A percentile compares a stretch with the other conserved stretches of the same genome.
phyloP scores from a whole-genome alignment of 2,797 vertebrate species.

The Bovichtus diacanthus region DNA sequence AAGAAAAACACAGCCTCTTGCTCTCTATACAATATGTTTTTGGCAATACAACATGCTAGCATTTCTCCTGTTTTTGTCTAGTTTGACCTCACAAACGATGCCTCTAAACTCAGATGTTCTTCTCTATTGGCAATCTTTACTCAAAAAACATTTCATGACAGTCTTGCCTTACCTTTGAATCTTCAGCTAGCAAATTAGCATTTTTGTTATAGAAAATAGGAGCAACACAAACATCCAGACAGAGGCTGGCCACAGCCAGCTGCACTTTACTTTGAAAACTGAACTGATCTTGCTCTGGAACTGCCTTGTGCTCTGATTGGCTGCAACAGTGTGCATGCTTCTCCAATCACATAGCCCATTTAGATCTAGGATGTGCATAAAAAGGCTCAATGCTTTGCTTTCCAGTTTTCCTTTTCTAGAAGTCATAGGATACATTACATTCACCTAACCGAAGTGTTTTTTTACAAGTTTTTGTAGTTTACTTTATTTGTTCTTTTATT shows the following conservation, averaged over 20 bases:
- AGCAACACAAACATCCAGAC: conserved; percentile 19
- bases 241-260: conserved; percentile 31
- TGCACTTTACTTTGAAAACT: conserved; percentile 61
- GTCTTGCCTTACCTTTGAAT: conserved; percentile 28
- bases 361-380: conserved; percentile 12
- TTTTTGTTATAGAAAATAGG: conserved; percentile 13
- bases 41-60: background rate
- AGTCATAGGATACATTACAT: background rate
- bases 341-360: conserved; percentile 56
- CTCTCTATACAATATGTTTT: background rate
- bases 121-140: background rate
- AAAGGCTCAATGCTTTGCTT: background rate
- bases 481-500: background rate
- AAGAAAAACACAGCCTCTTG: conserved; percentile 69
- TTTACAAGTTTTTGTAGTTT: background rate
- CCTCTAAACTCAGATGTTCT: conserved; percentile 8
- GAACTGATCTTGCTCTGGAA: conserved; percentile 44
- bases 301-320: conserved; percentile 70
- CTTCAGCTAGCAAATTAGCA: conserved; percentile 3
- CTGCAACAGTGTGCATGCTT: conserved; percentile 27
- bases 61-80: background rate
- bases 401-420: background rate
- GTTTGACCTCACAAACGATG: background rate
- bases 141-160: background rate
- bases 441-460: background rate